Base-by-base conservation (phyloP, 1,140 invertebrate genomes). In the Drosophila kikkawai region DNA sequence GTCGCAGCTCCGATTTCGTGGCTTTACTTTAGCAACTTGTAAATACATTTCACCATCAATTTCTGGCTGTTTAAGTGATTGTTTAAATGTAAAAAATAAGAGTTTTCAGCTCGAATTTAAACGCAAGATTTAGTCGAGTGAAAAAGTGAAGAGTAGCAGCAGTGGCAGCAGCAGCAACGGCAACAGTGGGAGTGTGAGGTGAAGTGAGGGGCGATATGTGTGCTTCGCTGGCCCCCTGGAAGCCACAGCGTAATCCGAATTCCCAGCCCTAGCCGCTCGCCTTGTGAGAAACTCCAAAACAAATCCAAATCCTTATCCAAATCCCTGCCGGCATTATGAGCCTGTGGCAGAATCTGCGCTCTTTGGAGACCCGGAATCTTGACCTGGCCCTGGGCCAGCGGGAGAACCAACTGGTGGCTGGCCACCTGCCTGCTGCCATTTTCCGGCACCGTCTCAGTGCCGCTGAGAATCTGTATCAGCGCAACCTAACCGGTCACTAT, bases 401-500 rank as follows among this genome's bases (percentile, higher is more conserved):
- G 7, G 78, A 92, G 36, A 39, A 80, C 59, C 56, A 79, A 9
- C 75, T 79, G 26, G n/a, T 60, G 57, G 44, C 57, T 19, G 56
- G 69, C 19, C 77, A 80, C 55, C 70, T 79, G 15, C 66, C 78
- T 36, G 51, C 67, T 7, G 93, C 94, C 48, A 93, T 96, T 36
- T 95, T 96, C 76, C 94, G 94, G 74, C 94, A 95, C 56, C 94
- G 96, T 57, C 93, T 96, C 44, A 92, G 93, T 32, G 93, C 93
- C 51, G 95, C 96, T 2, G 95, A 95, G 87, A 97, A 96, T 93
- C 94, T 98, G 17, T 98, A 96, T 92, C 95, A 96, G 58, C 96
- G 96, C 79, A 97, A 99, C 94, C 94, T 99, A 17, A 94, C 96
- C 63, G 96, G 96, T 36, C 98, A 99, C 94, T 99, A 95, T 94